A percentile compares a stretch with the other conserved stretches of the same genome.
These are phyloP conservation scores for Bellardia pandia DNA, from an alignment of 2,888 invertebrate genomes.

Conservation along the genomic window DNA sequence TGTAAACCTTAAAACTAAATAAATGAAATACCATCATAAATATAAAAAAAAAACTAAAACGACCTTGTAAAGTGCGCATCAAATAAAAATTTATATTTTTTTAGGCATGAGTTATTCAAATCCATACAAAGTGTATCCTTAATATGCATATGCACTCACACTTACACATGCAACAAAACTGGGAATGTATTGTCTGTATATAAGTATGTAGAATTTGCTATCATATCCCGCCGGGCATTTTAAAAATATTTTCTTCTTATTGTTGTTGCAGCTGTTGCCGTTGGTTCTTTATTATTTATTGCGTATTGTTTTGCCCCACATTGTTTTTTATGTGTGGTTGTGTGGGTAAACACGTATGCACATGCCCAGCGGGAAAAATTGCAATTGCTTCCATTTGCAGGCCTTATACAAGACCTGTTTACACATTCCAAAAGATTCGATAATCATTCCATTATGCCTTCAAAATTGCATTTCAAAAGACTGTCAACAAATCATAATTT, in stretches of 20 bases:
- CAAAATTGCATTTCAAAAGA: too few species aligned
- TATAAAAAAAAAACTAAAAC: neutral
- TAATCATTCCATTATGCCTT: too few species aligned
- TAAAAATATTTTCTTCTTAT: conserved; percentile 22
- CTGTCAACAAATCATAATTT: too few species aligned
- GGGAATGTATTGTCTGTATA: neutral
- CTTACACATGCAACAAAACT: neutral
- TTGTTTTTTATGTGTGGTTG: neutral
- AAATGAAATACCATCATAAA: neutral
- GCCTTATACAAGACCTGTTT: too few species aligned
- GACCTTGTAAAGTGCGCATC: conserved; percentile 33
- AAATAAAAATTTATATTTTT: neutral
- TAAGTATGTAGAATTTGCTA: neutral
- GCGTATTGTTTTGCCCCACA: conserved; percentile 34
- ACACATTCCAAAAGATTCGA: too few species aligned
- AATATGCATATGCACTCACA: neutral
- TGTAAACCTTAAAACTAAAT: conserved; percentile 12
- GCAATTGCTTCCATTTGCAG: too few species aligned
- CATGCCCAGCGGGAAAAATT: too few species aligned
- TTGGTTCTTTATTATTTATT: conserved; percentile 48
- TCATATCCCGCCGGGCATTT: conserved; percentile 42
- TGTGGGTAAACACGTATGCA: neutral
- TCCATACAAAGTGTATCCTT: conserved; percentile 16
- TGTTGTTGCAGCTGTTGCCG: neutral
- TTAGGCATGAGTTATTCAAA: neutral